Evolutionary conservation across 2,113 vertebrate species (phyloP), one percentile per base, ranked within the genome.

Genomic region (Nymphicus hollandicus): DNA sequence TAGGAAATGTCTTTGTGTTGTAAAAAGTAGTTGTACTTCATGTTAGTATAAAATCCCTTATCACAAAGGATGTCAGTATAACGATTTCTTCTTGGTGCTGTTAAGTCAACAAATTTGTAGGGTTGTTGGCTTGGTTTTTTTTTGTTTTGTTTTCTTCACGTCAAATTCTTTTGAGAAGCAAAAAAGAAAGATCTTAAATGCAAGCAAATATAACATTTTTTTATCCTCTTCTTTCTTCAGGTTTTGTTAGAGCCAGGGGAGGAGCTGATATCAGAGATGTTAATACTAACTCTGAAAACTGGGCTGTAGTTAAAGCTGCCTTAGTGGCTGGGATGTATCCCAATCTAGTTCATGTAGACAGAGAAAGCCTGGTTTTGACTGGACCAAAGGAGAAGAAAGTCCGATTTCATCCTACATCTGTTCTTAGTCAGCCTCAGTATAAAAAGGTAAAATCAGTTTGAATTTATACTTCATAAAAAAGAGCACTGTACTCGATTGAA

Each of bases 211-310:
- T 27, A 39, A 53, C 5, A 72, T 7, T 44, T 39, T 65, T 93
- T 86, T 88, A 66, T 73, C 18, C 17, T 94, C 43, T 52, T 56
- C 16, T 90, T 52, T 53, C 18, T 93, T 17, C 89, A 99, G 99
- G 99, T 96, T 99, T 99, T 95, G 98, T 99, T 90, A 98, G 98
- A 81, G 98, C 98, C 24, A 98, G 98, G 70, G 99, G 99, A 37
- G 98, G 98, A 77, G 98, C 98, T 6, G 99, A 99, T 91, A 99
- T 99, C 93, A 98, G 98, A 31, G 99, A 99, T 47, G 98, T 99
- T 80, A 99, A 99, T 88, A 88, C 98, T 82, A 99, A 99, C 91
- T 99, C 99, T 5, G 99, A 99, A 76, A 99, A 99, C 96, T 99
- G 99, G 99, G 98, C 99, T 11, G 98, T 99, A 11, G 98, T 99